Base-by-base conservation (phyloP, 30 jellyfish, hydroid and myxozoan genomes). In the Turritopsis dohrnii region DNA sequence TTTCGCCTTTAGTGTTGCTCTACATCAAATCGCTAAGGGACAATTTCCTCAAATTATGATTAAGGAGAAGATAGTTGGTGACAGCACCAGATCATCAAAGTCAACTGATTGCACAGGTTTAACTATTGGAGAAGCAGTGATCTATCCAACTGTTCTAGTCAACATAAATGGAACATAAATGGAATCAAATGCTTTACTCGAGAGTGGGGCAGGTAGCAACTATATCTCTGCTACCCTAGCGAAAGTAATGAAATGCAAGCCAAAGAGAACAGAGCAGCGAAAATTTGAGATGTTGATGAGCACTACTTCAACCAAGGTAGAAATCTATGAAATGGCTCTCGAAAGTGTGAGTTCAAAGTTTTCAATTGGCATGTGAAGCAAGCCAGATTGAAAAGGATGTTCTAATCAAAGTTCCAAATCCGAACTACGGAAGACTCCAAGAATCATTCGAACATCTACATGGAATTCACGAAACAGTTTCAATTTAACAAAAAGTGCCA, bases 251-350 rank as follows among this genome's bases (percentile, higher is more conserved):
- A 84, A 72, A 18, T 53, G 72, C 72, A 54, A 28, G 60, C 88
- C 88, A 27, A 27, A 41, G 75, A 54, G 88, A n/a, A 83, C 18
- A 65, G 84, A 88, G 65, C 28, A 66, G 28, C 71, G 88, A 75
- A 54, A 53, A 69, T 82, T 88, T 27, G 84, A 88, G 65, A 88
- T 83, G 96, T 28, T 88, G 96, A 53, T 88, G 88, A 79, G 75
- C 66, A 18, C 96, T n/a, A n/a, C n/a, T n/a, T n/a, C n/a, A n/a
- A n/a, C n/a, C n/a, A n/a, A n/a, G n/a, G n/a, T n/a, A n/a, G 65
- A 60, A 7, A 76, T 87, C 72, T 87, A 66, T 87, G 72, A 26
- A 27, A 29, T 60, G 22, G 52, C 54, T 26, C 23, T 83, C 65
- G 66, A 54, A 54, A 54, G 72, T n/a, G 72, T 54, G 18, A 54